Base-by-base conservation (phyloP, 2,888 invertebrate species). In the Stramonita haemastoma region DNA sequence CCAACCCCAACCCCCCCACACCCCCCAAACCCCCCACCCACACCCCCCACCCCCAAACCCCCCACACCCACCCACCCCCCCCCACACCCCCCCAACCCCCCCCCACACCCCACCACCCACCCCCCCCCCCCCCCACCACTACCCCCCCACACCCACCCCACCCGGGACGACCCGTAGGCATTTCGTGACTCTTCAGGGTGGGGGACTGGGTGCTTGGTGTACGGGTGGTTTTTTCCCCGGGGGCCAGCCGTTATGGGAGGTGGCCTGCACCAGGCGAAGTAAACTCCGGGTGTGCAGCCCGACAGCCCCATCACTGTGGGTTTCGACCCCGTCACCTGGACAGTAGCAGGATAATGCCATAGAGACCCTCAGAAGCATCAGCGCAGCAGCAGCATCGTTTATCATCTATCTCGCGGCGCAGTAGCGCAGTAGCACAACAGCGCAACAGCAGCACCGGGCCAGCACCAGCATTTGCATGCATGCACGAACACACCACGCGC, bases 241-340 rank as follows among this genome's bases (percentile, higher is more conserved):
- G 0, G 98, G 98, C 98, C 98, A 98, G 94, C 97, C 97, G 96
- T 98, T 97, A 56, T 98, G 97, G 95, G 98, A 98, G 87, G 98
- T 98, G 93, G 98, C 97, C 97, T 98, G 98, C n/a, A 98, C 97
- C 93, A 98, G 97, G 98, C 98, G 90, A 98, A 96, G 96, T 98
- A 98, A 88, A 98, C 97, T 98, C 98, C 0, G 98, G 98, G 93
- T 97, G 95, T 98, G 98, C 84, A 98, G 96, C 0, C 98, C 98
- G 98, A 98, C 91, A 98, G 96, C 98, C 98, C 98, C 95, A 98
- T 97, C 81, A 98, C 98, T 90, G 97, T 96, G 0, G 98, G 98
- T 90, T 94, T 94, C 29, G 91, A 92, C 87, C 97, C 97, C 34
- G 97, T 96, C 5, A 97, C 96, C 97, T 97, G 94, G 13, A 60